Evolutionary conservation across 2,113 vertebrate species (phyloP).

Genomic region (Zootoca vivipara): DNA sequence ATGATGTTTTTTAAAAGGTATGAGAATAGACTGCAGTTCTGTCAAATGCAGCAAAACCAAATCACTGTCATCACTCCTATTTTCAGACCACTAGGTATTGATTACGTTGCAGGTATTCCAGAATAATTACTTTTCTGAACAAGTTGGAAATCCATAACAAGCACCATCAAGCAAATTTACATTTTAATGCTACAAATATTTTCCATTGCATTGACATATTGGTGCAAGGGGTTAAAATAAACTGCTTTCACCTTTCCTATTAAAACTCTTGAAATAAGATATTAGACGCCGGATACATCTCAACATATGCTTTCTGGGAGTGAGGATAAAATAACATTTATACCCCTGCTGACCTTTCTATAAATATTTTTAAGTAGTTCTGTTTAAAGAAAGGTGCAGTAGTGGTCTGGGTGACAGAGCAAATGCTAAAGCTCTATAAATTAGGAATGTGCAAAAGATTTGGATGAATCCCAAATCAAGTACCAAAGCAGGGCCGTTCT

Average conservation of each 20-base stretch:
- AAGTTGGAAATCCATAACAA: conserved; percentile 37
- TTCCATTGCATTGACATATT: not conserved
- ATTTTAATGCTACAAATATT: not conserved
- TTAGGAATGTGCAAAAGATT: too few relatives aligned
- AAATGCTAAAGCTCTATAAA: too few relatives aligned
- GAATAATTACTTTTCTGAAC: conserved; percentile 21
- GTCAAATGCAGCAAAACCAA: not conserved
- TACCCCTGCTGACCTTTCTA: not conserved
- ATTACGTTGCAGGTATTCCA: conserved; percentile 35
- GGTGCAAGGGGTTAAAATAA: conserved; percentile 37
- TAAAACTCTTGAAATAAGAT: conserved; percentile 16
- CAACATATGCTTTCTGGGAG: not conserved
- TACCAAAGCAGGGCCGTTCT: too few relatives aligned
- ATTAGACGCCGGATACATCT: not conserved
- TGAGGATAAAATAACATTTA: not conserved
- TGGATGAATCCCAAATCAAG: too few relatives aligned
- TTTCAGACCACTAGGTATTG: conserved; percentile 11
- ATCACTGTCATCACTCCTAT: conserved; percentile 5
- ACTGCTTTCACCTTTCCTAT: conserved; percentile 31
- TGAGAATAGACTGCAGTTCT: not conserved
- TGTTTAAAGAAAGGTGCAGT: not conserved
- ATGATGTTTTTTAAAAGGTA: conserved; percentile 1
- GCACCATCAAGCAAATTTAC: conserved; percentile 32
- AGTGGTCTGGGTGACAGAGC: too few relatives aligned
- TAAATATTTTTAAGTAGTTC: not conserved